Evolutionary conservation across 2,888 invertebrate species (phyloP), one percentile per base, ranked within the genome.

Genomic region (Cabera pusaria): DNA sequence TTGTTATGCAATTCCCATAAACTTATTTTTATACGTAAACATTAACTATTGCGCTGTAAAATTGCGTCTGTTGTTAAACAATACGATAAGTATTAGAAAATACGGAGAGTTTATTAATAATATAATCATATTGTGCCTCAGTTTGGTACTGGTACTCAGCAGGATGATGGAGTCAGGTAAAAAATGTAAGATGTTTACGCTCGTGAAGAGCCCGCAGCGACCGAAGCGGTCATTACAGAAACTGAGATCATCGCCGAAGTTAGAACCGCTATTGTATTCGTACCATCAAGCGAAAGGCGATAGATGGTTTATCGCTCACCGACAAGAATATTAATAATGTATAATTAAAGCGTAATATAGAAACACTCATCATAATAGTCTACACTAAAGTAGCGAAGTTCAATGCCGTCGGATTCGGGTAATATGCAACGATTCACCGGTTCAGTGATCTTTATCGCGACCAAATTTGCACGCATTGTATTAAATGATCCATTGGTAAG

Each of bases 201-300:
- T 73, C 65, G 71, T 65, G 75, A 75, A 76, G 66, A 67, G 78
- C 75, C 72, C 55, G 66, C 60, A 72, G 79, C 77, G 61, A 64
- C 57, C 50, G 53, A 53, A 39, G 56, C 66, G 62, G 60, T 72
- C 76, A 71, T 78, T 79, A 78, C 73, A 76, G 78, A 75, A 74
- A 67, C 83, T 88, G 88, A 88, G 88, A 88, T 88, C 88, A 88
- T 78, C 87, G 83, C 72, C 77, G 44, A 72, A 79, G 64, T 82
- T 78, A 75, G 73, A 66, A 45, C 63, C 46, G 56, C 60, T 65
- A 77, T 82, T 82, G 81, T 85, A 73, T 72, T 77, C 68, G 53
- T 61, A 58, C 55, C 64, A 60, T 58, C 61, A 51, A 58, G 68
- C 71, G 78, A 78, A 81, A 80, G 72, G 69, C 64, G 59, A 65